These are phyloP conservation scores for Pogonocichla stellata DNA, from an alignment of 2,113 vertebrate species.

Conservation along the genomic window DNA sequence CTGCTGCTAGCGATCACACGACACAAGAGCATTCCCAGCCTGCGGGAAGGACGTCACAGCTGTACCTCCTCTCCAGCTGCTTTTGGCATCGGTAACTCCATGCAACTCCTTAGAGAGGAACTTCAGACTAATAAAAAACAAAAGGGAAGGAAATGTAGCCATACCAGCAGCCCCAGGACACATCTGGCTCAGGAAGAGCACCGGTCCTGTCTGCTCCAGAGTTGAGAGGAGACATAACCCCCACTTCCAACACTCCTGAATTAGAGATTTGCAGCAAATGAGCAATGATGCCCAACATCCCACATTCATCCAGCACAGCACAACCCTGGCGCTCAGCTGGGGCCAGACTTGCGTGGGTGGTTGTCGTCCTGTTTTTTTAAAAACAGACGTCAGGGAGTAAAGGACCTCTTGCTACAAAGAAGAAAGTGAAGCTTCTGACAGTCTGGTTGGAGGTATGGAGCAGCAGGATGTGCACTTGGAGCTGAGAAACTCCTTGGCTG, in stretches of 20 bases:
- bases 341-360: not conserved
- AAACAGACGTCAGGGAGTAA: not conserved
- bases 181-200: not conserved
- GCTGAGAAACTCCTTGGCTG: not conserved
- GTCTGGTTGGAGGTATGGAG: not conserved
- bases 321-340: not conserved
- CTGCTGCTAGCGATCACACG: rapidly evolving
- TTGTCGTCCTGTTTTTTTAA: not conserved
- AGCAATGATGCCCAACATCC: not conserved
- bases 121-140: not conserved
- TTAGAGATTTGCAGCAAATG: not conserved
- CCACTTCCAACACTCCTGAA: rapidly evolving
- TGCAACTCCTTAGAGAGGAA: not conserved
- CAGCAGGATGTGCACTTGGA: not conserved
- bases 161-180: not conserved
- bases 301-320: not conserved
- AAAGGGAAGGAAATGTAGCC: not conserved
- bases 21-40: not conserved
- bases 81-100: rapidly evolving
- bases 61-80: not conserved
- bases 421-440: not conserved
- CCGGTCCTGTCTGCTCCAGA: rapidly evolving
- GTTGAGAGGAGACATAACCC: not conserved
- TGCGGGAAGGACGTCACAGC: rapidly evolving
- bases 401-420: not conserved